Conservation (phyloP, 1,140 invertebrate genomes). For the Achroia grisella region DNA sequence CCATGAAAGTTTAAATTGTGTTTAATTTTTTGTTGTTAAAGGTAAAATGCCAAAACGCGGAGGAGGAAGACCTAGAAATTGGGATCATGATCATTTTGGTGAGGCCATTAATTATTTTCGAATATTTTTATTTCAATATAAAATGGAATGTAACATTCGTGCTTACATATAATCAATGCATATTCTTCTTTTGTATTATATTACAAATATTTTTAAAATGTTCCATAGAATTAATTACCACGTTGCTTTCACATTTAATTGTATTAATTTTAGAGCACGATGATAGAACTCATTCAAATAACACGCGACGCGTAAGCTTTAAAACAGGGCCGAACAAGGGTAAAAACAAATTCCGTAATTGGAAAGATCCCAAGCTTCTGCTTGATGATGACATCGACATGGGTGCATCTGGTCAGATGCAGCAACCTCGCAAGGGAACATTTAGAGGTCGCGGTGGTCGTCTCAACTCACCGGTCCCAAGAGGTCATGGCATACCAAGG, state of each 20-base stretch:
- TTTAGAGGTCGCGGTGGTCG: conserved; percentile 56
- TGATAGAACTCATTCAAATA: conserved; percentile 43
- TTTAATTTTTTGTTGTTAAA: background rate
- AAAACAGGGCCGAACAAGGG: conserved; percentile 67
- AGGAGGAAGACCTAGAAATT: conserved; percentile 45
- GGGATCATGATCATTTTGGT: conserved; percentile 58
- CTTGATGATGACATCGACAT: conserved; percentile 77
- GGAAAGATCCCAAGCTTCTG: conserved; percentile 55
- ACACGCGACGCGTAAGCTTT: conserved; percentile 71
- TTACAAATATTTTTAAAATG: conserved; percentile 6
- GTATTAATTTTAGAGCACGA: conserved; percentile 61
- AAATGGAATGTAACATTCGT: background rate
- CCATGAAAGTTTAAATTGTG: no score
- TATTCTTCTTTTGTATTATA: no score
- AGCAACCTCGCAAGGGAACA: conserved; percentile 22
- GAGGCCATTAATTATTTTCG: conserved; percentile 14
- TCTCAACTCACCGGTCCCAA: conserved; percentile 64
- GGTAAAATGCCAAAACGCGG: conserved; percentile 63
- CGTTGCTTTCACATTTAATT: background rate
- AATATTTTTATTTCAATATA: no score
- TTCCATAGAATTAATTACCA: background rate
- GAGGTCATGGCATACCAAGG: conserved; percentile 31
- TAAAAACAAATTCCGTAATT: conserved; percentile 61
- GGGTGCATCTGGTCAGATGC: conserved; percentile 40
- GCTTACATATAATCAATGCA: no score